Evolutionary conservation across 1,140 invertebrate genomes (phyloP).

Genomic region (Calliphora vicina): DNA sequence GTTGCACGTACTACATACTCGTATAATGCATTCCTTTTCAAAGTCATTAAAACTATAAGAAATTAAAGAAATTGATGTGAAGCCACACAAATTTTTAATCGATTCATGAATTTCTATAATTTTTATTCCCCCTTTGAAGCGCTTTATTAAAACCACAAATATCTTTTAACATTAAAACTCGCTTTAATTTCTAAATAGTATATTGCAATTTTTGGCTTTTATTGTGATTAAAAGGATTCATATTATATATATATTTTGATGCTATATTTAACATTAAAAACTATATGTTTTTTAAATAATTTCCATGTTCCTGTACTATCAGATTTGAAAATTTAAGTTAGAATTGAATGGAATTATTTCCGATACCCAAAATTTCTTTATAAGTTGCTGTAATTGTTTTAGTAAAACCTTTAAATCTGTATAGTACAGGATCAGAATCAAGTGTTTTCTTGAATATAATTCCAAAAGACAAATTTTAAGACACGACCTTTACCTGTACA

Average conservation of each 20-base stretch:
- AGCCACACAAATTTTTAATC: neutral
- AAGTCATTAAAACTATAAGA: neutral
- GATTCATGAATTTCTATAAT: neutral
- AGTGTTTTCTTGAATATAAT: neutral
- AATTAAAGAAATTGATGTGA: neutral
- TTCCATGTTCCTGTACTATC: no score
- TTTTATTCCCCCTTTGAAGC: neutral
- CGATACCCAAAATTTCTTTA: no score
- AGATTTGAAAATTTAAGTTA: no score
- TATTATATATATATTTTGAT: neutral
- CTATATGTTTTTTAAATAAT: no score
- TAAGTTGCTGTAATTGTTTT: no score
- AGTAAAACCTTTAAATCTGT: no score
- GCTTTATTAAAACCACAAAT: neutral
- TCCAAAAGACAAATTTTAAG: constrained; percentile 30
- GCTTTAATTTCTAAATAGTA: neutral
- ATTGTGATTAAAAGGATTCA: neutral
- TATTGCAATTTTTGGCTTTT: neutral
- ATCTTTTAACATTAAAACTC: neutral
- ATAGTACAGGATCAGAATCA: no score
- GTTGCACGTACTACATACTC: neutral
- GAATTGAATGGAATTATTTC: no score
- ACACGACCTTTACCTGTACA: neutral
- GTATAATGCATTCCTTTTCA: no score
- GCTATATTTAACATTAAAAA: no score